Percentiles rank a stretch among this genome's conserved stretches.
These are phyloP conservation scores for Saguinus midas DNA, from an alignment of 2,113 vertebrate genomes.

Conservation along the genomic window DNA sequence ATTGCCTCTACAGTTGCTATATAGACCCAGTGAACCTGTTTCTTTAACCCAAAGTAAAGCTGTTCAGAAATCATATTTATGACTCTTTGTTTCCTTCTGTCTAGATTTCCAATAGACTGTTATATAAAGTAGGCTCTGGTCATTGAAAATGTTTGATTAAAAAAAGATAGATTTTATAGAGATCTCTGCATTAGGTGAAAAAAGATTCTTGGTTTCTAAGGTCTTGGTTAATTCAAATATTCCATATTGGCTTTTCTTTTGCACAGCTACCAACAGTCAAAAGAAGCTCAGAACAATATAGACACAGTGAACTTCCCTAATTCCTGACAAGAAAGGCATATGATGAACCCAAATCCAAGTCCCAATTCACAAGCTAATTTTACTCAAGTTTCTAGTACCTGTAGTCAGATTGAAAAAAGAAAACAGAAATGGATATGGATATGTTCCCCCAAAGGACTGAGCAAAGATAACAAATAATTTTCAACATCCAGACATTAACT, in stretches of 20 bases:
- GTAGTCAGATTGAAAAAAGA: neutral
- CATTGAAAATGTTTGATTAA: neutral
- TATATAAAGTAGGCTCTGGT: neutral
- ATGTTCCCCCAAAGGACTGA: neutral
- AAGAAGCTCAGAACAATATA: neutral
- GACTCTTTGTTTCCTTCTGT: neutral
- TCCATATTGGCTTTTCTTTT: neutral
- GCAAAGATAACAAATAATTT: constrained; percentile 24
- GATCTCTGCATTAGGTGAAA: neutral
- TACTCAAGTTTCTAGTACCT: constrained; percentile 5
- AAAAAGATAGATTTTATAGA: neutral
- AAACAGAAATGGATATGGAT: neutral
- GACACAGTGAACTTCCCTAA: neutral
- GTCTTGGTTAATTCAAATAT: constrained; percentile 1
- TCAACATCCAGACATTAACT: neutral
- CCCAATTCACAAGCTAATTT: constrained; percentile 1
- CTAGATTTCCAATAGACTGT: neutral
- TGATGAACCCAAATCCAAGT: neutral
- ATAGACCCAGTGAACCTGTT: neutral
- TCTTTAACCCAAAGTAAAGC: neutral
- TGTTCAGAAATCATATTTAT: neutral
- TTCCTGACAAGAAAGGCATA: neutral
- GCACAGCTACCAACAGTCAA: neutral
- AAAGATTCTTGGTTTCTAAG: neutral
- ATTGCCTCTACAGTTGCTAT: neutral